Base-by-base conservation (phyloP, 2,113 vertebrate species). In the Zootoca vivipara region DNA sequence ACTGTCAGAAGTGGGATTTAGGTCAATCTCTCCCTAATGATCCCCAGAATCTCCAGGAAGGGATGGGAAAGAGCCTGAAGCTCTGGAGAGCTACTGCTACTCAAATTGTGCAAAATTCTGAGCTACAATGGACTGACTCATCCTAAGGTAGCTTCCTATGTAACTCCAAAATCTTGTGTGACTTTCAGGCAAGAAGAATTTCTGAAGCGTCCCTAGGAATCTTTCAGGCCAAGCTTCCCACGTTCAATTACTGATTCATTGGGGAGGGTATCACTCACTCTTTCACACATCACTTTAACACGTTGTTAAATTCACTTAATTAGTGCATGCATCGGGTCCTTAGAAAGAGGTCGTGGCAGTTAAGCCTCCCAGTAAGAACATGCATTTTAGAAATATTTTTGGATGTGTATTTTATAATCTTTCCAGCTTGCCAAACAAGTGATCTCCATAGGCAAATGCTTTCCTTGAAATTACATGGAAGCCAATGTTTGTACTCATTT, bases 361-460 rank as follows among this genome's bases (percentile, higher is more conserved):
- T 86, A 9, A 22, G 3, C 86, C 64, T 56, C 69, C 64, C 52
- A 64, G 74, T 92, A 40, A 86, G 82, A 33, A 78, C 73, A 83
- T 13, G 6, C 13, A 78, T 78, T 42, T 46, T n/a, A 67, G 3
- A 67, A 5, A 83, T n/a, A 7, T 69, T 46, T 42, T 42, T 15
- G 12, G 35, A 8, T 65, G 42, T 70, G 7, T 30, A 7, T 69
- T 28, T 83, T 70, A 83, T 18, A 22, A 28, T 10, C 40, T 79
- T 22, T 10, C 62, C 56, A 80, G 84, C 84, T 88, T 91, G 90
- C 83, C 94, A 92, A 92, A 26, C 2, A 24, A 79, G 74, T 87
- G 91, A 89, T 89, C 91, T 90, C 18, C 72, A 92, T 72, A 42
- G 89, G 85, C 85, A 81, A 33, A 73, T 94, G 33, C 87, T 94